A percentile compares a stretch with the other conserved stretches of the same genome.
Evolutionary conservation across 2,888 invertebrate genomes (phyloP).

Genomic region (Strigamia maritima): DNA sequence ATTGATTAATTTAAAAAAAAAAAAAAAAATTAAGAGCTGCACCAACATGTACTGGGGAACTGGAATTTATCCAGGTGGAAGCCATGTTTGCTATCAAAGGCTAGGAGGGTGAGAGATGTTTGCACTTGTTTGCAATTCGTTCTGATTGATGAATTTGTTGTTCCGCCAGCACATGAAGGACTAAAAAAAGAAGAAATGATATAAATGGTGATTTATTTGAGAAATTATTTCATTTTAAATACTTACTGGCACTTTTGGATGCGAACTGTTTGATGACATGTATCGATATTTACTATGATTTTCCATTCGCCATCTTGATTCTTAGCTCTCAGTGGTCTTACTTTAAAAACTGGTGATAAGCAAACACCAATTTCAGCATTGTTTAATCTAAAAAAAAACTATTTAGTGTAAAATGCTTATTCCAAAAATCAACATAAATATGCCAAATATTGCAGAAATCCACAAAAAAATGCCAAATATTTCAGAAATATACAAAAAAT

Average conservation of each 20-base stretch:
- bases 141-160: neutral
- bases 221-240: neutral
- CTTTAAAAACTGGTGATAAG: neutral
- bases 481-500: too few species aligned
- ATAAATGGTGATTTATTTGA: neutral
- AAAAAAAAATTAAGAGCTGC: neutral
- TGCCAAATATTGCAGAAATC: too few species aligned
- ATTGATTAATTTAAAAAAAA: too few species aligned
- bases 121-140: neutral
- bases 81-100: neutral
- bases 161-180: neutral
- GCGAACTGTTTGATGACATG: neutral
- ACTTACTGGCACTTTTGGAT: constrained; percentile 19
- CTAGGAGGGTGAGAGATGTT: neutral
- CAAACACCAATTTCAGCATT: neutral
- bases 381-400: neutral
- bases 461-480: neutral
- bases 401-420: too few species aligned
- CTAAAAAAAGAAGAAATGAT: neutral
- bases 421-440: neutral
- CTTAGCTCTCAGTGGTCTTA: neutral
- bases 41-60: constrained; percentile 6
- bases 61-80: neutral
- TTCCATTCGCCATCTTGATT: constrained; percentile 5
- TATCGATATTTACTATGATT: neutral